These are phyloP conservation scores for Spinus pinus DNA, from an alignment of 2,797 vertebrate species.

Conservation along the genomic window DNA sequence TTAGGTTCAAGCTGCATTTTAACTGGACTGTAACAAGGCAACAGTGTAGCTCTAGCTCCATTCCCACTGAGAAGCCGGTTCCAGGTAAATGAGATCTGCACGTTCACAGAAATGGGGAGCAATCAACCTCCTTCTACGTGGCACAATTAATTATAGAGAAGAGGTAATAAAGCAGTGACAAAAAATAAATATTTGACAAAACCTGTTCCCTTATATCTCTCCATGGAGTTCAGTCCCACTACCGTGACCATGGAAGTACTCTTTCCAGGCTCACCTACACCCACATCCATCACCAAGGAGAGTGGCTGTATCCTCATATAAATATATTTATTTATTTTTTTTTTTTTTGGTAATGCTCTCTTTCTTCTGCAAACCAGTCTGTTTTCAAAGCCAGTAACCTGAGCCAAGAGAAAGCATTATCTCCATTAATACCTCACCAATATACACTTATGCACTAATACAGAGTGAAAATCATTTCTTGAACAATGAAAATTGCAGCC, in stretches of 20 bases:
- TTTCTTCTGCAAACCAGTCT: background rate
- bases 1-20: background rate
- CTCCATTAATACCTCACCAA: background rate
- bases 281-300: background rate
- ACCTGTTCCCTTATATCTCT: conserved; percentile 44
- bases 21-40: conserved; percentile 15
- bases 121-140: conserved; percentile 49
- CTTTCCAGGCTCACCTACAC: background rate
- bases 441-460: background rate
- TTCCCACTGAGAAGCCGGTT: conserved; percentile 40
- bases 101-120: conserved; percentile 39
- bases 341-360: no score
- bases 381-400: background rate
- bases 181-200: conserved; percentile 54
- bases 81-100: conserved; percentile 46
- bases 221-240: background rate
- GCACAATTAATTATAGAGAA: conserved; percentile 58
- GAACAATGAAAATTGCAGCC: background rate
- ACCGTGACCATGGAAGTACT: background rate
- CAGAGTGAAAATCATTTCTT: background rate
- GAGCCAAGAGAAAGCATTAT: background rate
- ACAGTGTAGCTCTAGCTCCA: conserved; percentile 36
- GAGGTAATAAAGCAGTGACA: conserved; percentile 61
- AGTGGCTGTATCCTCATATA: no score
- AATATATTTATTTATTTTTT: no score